Evolutionary conservation across 2,888 invertebrate genomes (phyloP), one percentile per base, ranked within the genome.

Genomic region (Scaptomyza polygonia): DNA sequence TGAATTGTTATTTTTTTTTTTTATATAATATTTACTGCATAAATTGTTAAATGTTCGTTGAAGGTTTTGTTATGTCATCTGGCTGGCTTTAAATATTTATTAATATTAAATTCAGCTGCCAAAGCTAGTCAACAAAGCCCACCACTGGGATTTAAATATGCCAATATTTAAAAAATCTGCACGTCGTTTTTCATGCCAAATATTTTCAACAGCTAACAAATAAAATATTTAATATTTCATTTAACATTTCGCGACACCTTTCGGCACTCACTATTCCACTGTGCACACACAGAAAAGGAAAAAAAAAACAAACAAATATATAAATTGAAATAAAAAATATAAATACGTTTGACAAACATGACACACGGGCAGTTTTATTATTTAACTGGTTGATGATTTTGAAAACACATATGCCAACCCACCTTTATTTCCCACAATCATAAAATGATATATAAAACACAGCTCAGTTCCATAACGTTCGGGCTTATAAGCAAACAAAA

Each of bases 311-410:
- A 3, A 21, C 3, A 3, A 3, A 21, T 21, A 25, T 25, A 25
- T 5, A 39, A 9, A 32, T 25, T 48, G 64, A 32, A 40, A 25
- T 32, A 64, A 53, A 54, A 5, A 56, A 44, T 12, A 25, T 25
- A 5, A 0, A 25, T 25, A 25, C 40, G 45, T 69, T 72, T 67
- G 42, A 51, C 44, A 56, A 63, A 53, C 44, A 52, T 57, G 45
- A 59, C 39, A 52, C 43, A 47, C 21, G 27, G 21, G 40, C 30
- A 64, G 7, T 51, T 68, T 62, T 62, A 53, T 67, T 74, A 62
- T 74, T 62, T 61, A 71, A 63, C 54, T 40, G 47, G 40, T 8
- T 47, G 58, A 58, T 62, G 67, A 56, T 67, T 70, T 69, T 43
- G 5, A 25, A 47, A 45, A 34, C 32, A 36, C 48, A 61, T 47